These are phyloP conservation scores for Habroteleia sp. DNA, from an alignment of 2,888 invertebrate species.

Conservation along the genomic window DNA sequence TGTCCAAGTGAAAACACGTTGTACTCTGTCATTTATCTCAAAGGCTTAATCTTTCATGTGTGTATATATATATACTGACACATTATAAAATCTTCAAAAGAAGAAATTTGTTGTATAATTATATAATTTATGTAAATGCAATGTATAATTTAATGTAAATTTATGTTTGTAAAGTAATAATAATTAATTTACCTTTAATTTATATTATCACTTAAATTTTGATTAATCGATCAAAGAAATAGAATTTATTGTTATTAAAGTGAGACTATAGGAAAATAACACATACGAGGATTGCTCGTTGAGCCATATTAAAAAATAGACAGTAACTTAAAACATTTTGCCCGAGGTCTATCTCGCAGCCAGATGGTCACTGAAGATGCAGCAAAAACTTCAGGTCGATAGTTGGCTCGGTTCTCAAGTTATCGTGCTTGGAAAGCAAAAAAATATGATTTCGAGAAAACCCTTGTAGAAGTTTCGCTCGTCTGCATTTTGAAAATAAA, in stretches of 20 bases:
- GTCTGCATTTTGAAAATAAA: conserved; percentile 12
- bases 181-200: too few species aligned
- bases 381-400: conserved; percentile 45
- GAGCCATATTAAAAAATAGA: conserved; percentile 29
- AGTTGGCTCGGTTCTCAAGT: conserved; percentile 43
- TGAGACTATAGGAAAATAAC: too few species aligned
- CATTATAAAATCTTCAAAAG: conserved; percentile 3
- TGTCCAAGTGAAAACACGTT: conserved; percentile 48
- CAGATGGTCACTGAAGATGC: conserved; percentile 49
- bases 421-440: conserved; percentile 36
- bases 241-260: too few species aligned
- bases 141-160: too few species aligned
- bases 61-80: conserved; percentile 26
- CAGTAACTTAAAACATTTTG: conserved; percentile 20
- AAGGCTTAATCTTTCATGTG: conserved; percentile 47
- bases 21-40: conserved; percentile 51
- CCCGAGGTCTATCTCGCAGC: conserved; percentile 27
- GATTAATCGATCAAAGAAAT: too few species aligned
- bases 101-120: too few species aligned
- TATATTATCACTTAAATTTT: too few species aligned
- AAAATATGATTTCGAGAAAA: conserved; percentile 24
- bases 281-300: conserved; percentile 4
- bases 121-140: too few species aligned
- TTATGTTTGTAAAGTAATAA: too few species aligned
- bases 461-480: conserved; percentile 27